Conservation (phyloP, 2,888 invertebrate species). For the Eretmocerus hayati region DNA sequence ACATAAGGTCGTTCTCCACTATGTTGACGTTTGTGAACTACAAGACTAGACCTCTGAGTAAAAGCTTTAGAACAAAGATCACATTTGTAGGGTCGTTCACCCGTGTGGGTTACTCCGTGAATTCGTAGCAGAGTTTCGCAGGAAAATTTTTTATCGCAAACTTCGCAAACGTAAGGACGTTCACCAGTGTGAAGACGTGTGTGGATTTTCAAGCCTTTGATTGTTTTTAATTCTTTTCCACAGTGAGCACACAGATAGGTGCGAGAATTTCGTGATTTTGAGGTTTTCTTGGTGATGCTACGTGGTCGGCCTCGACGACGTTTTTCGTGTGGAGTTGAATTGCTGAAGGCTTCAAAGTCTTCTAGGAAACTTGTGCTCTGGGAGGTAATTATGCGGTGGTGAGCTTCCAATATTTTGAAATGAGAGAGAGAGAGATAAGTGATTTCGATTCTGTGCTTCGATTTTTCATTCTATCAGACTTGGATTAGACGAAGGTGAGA, state of each 20-base stretch:
- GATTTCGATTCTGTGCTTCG: no score
- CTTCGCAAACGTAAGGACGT: constrained; percentile 35
- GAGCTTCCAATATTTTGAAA: no score
- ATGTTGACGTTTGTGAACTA: constrained; percentile 38
- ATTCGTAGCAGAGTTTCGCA: constrained; percentile 46
- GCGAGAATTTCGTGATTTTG: constrained; percentile 22
- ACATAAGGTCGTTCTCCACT: constrained; percentile 38
- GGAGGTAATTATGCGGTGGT: no score
- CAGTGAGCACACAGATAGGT: constrained; percentile 36
- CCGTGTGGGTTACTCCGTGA: constrained; percentile 41
- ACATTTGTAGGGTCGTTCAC: constrained; percentile 32
- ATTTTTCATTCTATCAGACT: no score
- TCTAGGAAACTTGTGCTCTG: constrained; percentile 6
- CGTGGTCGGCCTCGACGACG: constrained; percentile 15
- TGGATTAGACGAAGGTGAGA: no score
- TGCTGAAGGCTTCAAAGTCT: neutral
- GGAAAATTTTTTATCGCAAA: constrained; percentile 37
- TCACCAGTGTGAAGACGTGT: constrained; percentile 41
- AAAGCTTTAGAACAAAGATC: constrained; percentile 33
- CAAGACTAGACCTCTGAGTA: constrained; percentile 37
- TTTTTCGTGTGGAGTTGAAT: neutral
- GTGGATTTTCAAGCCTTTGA: constrained; percentile 38
- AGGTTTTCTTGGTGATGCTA: constrained; percentile 1
- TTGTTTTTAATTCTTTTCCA: constrained; percentile 38
- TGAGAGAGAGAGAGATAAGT: no score